Conservation (phyloP, 2,888 invertebrate species). For the Yponomeuta malinellus region DNA sequence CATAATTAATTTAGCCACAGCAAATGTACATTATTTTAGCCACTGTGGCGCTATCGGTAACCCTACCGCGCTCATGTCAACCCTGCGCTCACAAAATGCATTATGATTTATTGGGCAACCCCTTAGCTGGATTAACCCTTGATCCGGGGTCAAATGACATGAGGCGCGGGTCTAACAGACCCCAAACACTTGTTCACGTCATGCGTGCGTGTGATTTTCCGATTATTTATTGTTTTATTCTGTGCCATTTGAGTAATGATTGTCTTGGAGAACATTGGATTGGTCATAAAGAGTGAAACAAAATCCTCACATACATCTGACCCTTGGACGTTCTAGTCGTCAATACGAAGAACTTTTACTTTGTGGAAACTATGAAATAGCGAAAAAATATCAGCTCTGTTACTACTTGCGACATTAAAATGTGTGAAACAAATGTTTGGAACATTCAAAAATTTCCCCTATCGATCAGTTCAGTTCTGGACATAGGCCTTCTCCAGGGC, state of each 20-base stretch:
- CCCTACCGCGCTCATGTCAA: slow-evolving; percentile 27
- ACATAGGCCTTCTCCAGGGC: too few species aligned
- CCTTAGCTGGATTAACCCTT: slow-evolving; percentile 69
- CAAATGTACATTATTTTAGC: not conserved
- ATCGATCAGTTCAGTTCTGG: too few species aligned
- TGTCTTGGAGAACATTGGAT: not conserved
- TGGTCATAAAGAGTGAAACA: too few species aligned
- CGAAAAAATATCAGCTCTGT: not conserved
- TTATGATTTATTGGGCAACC: slow-evolving; percentile 71
- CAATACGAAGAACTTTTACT: too few species aligned
- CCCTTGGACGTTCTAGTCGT: too few species aligned
- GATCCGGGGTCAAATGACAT: slow-evolving; percentile 57
- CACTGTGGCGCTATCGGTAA: not conserved
- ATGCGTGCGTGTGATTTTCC: slow-evolving; percentile 34
- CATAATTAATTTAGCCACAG: too few species aligned
- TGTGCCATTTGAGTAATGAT: slow-evolving; percentile 13
- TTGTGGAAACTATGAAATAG: too few species aligned
- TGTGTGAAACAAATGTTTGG: too few species aligned
- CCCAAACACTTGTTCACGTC: slow-evolving; percentile 25
- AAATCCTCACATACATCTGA: too few species aligned
- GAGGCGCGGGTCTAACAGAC: slow-evolving; percentile 42
- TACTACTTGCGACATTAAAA: not conserved
- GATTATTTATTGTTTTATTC: slow-evolving; percentile 53
- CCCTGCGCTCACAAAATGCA: slow-evolving; percentile 49
- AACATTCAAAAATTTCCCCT: too few species aligned